Base-by-base conservation (phyloP, 2,888 invertebrate species). In the Tortricodes alternella region DNA sequence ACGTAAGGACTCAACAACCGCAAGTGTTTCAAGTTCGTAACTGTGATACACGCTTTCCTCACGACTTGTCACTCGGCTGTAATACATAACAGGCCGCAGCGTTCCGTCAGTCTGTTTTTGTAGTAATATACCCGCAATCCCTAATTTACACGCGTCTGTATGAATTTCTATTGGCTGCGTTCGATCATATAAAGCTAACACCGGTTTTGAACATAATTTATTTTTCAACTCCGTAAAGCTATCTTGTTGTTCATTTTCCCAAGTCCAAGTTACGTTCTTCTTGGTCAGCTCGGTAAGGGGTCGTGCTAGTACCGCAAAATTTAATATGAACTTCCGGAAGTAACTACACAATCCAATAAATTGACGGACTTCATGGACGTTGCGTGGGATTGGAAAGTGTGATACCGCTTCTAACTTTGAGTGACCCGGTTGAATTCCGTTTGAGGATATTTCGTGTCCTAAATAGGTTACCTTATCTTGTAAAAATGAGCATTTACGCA, bases 1-100 rank as follows among this genome's bases (percentile, higher is more conserved):
- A 11, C 15, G 11, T 21, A 68, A 29, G 11, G 62, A 51, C 49
- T 58, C 53, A 9, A 41, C 41, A 65, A 68, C 62, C 0, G 76
- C 75, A 0, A 78, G 56, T 0, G 76, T 74, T 52, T 80, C 63
- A 0, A 80, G 60, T 38, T 80, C 76, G 53, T 78, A 80, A 65
- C 60, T 80, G 70, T 68, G 69, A 21, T 21, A 21, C 3, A 21
- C 21, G 5, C 21, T 5, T 21, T 21, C 73, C 9, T 68, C 68
- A 1, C 24, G 43, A 32, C 60, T 61, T 0, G 71, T 71, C 2
- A 67, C 67, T 8, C 66, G 46, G 55, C 75, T 79, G 55, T 65
- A 78, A 39, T 66, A 72, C 4, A 56, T 37, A 2, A 79, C 68
- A 0, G 76, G 76, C 4, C 71, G 63, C 0, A 66, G 15, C 3